These are phyloP conservation scores for Trichogramma dendrolimi DNA, from an alignment of 2,888 invertebrate species.

Conservation along the genomic window DNA sequence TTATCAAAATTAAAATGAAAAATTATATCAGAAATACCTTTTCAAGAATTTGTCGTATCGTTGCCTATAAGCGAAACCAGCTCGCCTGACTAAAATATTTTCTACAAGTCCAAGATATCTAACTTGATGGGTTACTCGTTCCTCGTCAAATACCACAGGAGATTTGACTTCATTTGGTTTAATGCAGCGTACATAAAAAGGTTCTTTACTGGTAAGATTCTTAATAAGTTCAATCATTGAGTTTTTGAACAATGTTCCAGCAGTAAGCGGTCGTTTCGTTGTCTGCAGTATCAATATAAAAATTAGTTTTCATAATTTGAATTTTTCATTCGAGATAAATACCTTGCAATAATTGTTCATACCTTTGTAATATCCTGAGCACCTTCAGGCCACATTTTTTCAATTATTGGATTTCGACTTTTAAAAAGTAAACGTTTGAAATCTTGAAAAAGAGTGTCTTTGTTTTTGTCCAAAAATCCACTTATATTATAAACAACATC, in stretches of 20 bases:
- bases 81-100: constrained; percentile 91
- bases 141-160: constrained; percentile 78
- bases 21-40: constrained; percentile 54
- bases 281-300: constrained; percentile 58
- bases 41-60: constrained; percentile 88
- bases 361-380: constrained; percentile 81
- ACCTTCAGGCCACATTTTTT: constrained; percentile 96
- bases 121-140: constrained; percentile 71
- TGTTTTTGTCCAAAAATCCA: constrained; percentile 96
- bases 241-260: constrained; percentile 89
- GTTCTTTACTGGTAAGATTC: constrained; percentile 87
- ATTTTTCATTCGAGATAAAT: not conserved
- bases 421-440: constrained; percentile 88
- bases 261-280: constrained; percentile 91
- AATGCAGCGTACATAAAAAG: constrained; percentile 94
- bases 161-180: constrained; percentile 96
- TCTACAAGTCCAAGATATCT: constrained; percentile 89
- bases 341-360: constrained; percentile 38
- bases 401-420: constrained; percentile 73
- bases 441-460: constrained; percentile 94
- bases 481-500: constrained; percentile 87
- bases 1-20: constrained; percentile 25
- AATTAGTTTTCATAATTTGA: not conserved
- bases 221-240: constrained; percentile 88
- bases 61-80: constrained; percentile 95